phyloP scores from a whole-genome alignment of 2,113 vertebrate genomes.

The Myiopsitta monachus region DNA sequence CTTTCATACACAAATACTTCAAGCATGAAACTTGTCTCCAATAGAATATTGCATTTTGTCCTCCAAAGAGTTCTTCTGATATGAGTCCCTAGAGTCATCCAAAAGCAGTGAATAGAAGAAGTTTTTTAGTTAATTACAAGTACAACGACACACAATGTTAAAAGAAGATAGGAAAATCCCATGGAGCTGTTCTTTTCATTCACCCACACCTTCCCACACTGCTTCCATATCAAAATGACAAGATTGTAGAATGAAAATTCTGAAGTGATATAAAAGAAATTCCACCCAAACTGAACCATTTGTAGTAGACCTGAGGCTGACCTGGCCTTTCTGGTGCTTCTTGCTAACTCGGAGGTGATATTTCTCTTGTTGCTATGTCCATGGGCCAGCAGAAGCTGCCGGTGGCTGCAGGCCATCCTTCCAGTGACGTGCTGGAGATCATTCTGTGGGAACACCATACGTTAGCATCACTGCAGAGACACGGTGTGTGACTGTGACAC shows the following conservation, averaged over 20 bases:
- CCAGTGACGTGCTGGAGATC: background rate
- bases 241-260: background rate
- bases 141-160: background rate
- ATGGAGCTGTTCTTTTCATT: background rate
- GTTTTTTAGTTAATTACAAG: background rate
- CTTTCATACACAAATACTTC: background rate
- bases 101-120: background rate
- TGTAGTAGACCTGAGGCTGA: background rate
- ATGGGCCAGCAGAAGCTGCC: background rate
- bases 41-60: background rate
- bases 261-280: background rate
- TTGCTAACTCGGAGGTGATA: background rate
- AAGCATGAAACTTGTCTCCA: background rate
- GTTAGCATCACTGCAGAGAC: background rate
- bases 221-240: background rate
- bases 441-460: background rate
- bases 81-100: background rate
- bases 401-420: background rate
- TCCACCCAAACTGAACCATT: background rate
- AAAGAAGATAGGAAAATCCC: background rate
- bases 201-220: background rate
- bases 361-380: background rate
- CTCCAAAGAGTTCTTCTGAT: background rate
- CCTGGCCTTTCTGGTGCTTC: background rate
- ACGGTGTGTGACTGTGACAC: background rate